phyloP scores from a whole-genome alignment of 1,140 invertebrate species.

The Drosophila watanabei region DNA sequence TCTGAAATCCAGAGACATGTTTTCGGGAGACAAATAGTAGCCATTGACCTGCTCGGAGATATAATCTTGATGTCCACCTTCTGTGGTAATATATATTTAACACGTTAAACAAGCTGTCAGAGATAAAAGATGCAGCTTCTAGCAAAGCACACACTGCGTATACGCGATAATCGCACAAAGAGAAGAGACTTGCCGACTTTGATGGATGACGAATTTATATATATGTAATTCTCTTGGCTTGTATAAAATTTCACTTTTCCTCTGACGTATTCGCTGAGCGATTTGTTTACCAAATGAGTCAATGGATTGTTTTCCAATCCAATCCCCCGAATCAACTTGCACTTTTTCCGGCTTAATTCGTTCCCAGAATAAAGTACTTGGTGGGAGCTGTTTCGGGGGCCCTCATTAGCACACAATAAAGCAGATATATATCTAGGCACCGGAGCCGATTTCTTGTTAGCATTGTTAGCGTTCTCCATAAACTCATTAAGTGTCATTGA shows the following conservation, averaged over 20 bases:
- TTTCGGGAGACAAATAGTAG: slow-evolving; percentile 35
- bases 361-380: slow-evolving; percentile 30
- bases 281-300: slow-evolving; percentile 59
- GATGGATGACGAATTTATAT: slow-evolving; percentile 57
- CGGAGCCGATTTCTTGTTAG: slow-evolving; percentile 37
- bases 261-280: slow-evolving; percentile 54
- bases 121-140: slow-evolving; percentile 24
- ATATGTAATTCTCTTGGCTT: slow-evolving; percentile 13
- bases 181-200: slow-evolving; percentile 35
- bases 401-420: slow-evolving; percentile 80
- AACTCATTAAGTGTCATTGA: slow-evolving; percentile 55
- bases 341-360: slow-evolving; percentile 48
- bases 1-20: slow-evolving; percentile 15
- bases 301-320: slow-evolving; percentile 39
- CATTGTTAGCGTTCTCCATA: slow-evolving; percentile 65
- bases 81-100: slow-evolving; percentile 25
- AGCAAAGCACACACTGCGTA: slow-evolving; percentile 44
- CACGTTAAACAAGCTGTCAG: slow-evolving; percentile 30
- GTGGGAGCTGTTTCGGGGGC: slow-evolving; percentile 60
- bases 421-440: slow-evolving; percentile 40
- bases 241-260: slow-evolving; percentile 70
- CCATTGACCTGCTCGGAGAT: slow-evolving; percentile 36
- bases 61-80: slow-evolving; percentile 41
- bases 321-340: slow-evolving; percentile 41
- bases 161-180: slow-evolving; percentile 37